Evolutionary conservation across 2,113 vertebrate species (phyloP).

Genomic region (Peromyscus californicus): DNA sequence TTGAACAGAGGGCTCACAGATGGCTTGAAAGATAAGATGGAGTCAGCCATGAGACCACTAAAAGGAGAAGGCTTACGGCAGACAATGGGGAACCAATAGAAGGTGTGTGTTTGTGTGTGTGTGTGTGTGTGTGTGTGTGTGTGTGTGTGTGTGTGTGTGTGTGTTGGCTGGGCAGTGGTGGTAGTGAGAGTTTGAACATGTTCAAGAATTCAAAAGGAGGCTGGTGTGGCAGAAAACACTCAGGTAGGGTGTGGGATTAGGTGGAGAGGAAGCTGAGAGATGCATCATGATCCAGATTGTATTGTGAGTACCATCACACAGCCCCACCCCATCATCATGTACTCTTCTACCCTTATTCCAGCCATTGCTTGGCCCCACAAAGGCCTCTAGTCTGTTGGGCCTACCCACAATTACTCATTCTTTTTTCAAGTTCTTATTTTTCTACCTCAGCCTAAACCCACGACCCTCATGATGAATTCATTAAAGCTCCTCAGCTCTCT

Average conservation of each 20-base stretch:
- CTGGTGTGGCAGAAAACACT: background rate
- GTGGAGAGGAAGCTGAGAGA: background rate
- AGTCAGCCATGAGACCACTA: background rate
- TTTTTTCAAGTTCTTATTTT: background rate
- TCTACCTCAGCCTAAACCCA: background rate
- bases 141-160: background rate
- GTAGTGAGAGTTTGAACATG: background rate
- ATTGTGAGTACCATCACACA: background rate
- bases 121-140: background rate
- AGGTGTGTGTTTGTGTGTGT: background rate
- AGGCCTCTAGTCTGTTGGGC: background rate
- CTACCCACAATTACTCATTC: background rate
- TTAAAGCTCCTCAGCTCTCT: background rate
- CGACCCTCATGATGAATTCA: background rate
- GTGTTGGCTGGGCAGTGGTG: too few species aligned
- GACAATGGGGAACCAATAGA: background rate
- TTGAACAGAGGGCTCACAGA: background rate
- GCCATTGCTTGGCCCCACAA: background rate
- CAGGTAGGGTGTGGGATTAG: too few species aligned
- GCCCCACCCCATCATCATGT: background rate
- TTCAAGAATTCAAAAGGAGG: background rate
- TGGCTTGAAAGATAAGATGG: background rate
- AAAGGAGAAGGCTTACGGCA: background rate
- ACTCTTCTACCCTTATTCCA: background rate
- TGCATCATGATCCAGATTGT: background rate